These are phyloP conservation scores for Sternarchorhynchus goeldii DNA, from an alignment of 2,797 vertebrate species.

Conservation along the genomic window DNA sequence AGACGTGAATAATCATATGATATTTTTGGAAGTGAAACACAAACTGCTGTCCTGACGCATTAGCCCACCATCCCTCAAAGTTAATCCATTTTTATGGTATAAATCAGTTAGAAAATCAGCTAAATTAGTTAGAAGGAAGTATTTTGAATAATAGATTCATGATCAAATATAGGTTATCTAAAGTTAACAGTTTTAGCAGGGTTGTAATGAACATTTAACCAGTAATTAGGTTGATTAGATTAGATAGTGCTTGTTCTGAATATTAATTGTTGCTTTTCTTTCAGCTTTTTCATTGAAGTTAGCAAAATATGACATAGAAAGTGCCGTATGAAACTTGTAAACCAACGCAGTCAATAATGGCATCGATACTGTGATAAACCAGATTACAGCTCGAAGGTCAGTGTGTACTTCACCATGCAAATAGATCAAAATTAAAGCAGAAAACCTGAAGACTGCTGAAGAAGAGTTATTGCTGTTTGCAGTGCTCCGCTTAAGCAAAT, in stretches of 20 bases:
- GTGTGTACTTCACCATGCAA: background rate
- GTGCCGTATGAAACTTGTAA: conserved; percentile 33
- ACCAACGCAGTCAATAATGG: conserved; percentile 46
- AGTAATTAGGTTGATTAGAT: conserved; percentile 28
- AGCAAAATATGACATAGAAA: conserved; percentile 19
- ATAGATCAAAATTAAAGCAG: background rate
- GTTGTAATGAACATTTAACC: conserved; percentile 25
- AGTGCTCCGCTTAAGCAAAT: background rate
- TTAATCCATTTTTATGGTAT: conserved; percentile 2
- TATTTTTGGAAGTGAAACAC: conserved; percentile 14
- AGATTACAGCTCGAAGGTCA: conserved; percentile 5
- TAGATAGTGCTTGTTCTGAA: conserved; percentile 12
- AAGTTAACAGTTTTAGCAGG: conserved; percentile 20
- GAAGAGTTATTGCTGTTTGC: conserved; percentile 1
- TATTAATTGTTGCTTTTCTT: conserved; percentile 2
- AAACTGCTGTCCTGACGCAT: conserved; percentile 21
- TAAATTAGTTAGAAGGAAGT: conserved; percentile 9
- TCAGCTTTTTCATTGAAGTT: background rate
- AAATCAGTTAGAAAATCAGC: background rate
- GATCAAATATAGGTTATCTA: conserved; percentile 4
- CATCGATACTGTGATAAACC: conserved; percentile 30
- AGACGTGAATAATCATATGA: conserved; percentile 25
- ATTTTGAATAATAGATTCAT: conserved; percentile 13
- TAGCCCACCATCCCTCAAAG: background rate
- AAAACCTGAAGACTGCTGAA: conserved; percentile 7